These are phyloP conservation scores for Rhinolophus ferrumequinum DNA, from an alignment of 2,113 vertebrate genomes.

Conservation along the genomic window DNA sequence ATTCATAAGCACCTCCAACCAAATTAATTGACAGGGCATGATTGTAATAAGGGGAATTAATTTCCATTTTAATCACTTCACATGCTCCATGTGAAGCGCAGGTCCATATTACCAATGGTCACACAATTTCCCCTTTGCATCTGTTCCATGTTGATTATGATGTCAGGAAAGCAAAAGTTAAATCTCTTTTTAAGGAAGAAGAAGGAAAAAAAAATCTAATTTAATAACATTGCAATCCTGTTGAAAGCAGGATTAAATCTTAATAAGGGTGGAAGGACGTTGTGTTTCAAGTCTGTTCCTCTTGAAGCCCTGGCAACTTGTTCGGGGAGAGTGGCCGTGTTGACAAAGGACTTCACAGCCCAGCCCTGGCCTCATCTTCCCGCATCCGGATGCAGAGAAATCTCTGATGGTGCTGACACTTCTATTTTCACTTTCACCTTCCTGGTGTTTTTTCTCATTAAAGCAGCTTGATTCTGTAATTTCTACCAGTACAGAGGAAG, in stretches of 20 bases:
- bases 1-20: constrained; percentile 85
- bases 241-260: constrained; percentile 80
- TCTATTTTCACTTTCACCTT: constrained; percentile 82
- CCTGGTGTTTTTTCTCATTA: constrained; percentile 82
- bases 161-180: constrained; percentile 79
- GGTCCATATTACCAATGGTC: constrained; percentile 64
- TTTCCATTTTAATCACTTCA: constrained; percentile 84
- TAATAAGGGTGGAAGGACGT: constrained; percentile 78
- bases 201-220: constrained; percentile 70
- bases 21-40: constrained; percentile 86
- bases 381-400: neutral
- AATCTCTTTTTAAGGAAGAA: constrained; percentile 61
- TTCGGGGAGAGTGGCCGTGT: constrained; percentile 59
- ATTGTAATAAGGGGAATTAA: constrained; percentile 84
- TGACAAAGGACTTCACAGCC: constrained; percentile 72
- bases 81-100: constrained; percentile 74
- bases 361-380: constrained; percentile 17
- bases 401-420: constrained; percentile 82
- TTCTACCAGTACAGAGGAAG: constrained; percentile 69
- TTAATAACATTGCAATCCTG: constrained; percentile 75
- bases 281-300: constrained; percentile 77
- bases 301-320: constrained; percentile 77
- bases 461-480: constrained; percentile 83
- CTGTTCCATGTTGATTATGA: constrained; percentile 67
- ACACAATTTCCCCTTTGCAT: constrained; percentile 68